Base-by-base conservation (phyloP, 1,140 invertebrate species). In the Metopolophium dirhodum region DNA sequence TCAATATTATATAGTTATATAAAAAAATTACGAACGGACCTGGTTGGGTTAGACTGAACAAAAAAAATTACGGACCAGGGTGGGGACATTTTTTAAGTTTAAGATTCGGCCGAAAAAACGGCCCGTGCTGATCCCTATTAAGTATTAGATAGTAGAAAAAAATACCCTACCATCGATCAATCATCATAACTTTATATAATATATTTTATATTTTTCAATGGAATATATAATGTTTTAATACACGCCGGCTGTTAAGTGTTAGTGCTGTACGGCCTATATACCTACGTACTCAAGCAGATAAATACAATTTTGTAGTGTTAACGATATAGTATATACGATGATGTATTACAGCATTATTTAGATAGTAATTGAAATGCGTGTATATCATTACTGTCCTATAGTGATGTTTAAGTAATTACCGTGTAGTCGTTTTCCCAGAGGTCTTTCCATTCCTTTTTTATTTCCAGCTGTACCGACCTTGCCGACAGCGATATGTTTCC, bases 381-480 rank as follows among this genome's bases (percentile, higher is more conserved):
- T 14, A 45, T 23, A 83, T 7, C 7, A 83, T 82, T 77, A 83
- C 22, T 41, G 41, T 41, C 41, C 20, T 83, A 35, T 82, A 37
- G 35, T 82, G 14, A 22, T 61, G 54, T 61, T 41, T 22, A 82
- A n/a, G 49, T 57, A 91, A 93, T 95, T 95, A 95, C 96, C 95
- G 95, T 95, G 94, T 95, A 96, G 95, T 95, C 95, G 94, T 94
- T 95, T 94, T 95, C 95, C 94, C 94, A 95, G 49, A 95, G 94
- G 41, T 95, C 94, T 91, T 95, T 95, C 95, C 95, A 95, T 90
- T 96, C 95, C 93, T 95, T 95, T 94, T 95, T 95, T 20, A 97
- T 96, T 93, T 97, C 95, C 94, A 97, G 95, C 94, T 97, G 96
- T 37, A 97, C 95, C 54, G 96, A 95, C 68, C 95, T 95, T 93